Conservation (phyloP, 2,888 invertebrate genomes). For the Lucinisca nassula region DNA sequence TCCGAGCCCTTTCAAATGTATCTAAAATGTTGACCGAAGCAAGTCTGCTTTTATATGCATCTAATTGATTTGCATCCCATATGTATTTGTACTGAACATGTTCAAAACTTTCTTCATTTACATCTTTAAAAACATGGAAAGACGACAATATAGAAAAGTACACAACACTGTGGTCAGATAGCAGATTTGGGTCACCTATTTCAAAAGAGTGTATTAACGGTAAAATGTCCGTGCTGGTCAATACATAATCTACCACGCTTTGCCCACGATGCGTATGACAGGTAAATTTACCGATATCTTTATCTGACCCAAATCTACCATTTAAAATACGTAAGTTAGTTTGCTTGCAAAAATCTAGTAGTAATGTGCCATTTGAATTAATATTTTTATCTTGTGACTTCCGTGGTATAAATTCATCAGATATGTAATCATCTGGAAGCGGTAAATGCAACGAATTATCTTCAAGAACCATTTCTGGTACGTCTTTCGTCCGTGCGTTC, state of each 20-base stretch:
- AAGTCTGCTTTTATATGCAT: background rate
- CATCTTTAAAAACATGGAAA: background rate
- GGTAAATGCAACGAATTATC: constrained; percentile 7
- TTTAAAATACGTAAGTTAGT: constrained; percentile 30
- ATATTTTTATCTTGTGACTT: constrained; percentile 1
- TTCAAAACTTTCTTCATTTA: background rate
- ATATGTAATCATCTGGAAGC: background rate
- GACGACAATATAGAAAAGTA: background rate
- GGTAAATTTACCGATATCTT: constrained; percentile 18
- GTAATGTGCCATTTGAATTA: constrained; percentile 22
- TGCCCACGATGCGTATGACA: constrained; percentile 19
- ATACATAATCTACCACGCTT: constrained; percentile 33
- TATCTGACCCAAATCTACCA: constrained; percentile 21
- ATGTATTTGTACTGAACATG: constrained; percentile 5
- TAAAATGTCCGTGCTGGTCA: constrained; percentile 21
- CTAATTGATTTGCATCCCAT: constrained; percentile 12
- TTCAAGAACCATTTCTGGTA: background rate
- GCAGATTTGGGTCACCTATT: constrained; percentile 23
- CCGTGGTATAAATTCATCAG: background rate
- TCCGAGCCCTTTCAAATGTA: background rate
- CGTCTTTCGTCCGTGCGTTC: background rate
- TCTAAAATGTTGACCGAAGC: background rate
- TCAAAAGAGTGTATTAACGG: background rate
- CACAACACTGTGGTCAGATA: constrained; percentile 28
- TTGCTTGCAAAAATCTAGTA: constrained; percentile 30